Evolutionary conservation across 2,113 vertebrate species (phyloP), one percentile per base, ranked within the genome.

Genomic region (Formicarius rufipectus): DNA sequence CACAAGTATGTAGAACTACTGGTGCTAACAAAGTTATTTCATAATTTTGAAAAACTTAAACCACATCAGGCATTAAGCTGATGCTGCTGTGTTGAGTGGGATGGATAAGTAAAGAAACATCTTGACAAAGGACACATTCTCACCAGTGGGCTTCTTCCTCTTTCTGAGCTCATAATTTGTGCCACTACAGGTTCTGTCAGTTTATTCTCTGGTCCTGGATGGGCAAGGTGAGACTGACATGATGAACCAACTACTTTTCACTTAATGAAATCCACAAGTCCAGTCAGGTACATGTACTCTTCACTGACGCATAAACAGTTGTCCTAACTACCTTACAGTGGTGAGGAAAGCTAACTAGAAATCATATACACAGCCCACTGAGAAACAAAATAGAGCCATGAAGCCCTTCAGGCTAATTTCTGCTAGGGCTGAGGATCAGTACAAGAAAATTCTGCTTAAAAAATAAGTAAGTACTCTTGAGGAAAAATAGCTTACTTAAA

Each of bases 401-500:
- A 45, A 87, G 28, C 52, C 45, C 63, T 60, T 31, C 28, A 74
- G 66, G 37, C 30, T 82, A 45, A 53, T 75, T 95, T 95, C 66
- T 91, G 5, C 28, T 53, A 28, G 27, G 22, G 12, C 14, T 90
- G n/a, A 79, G 28, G 47, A 33, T 89, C n/a, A 14, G 42, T n/a
- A 55, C 0, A 4, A 69, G 44, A 84, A 92, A 91, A 78, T 81
- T 44, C 40, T 53, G 11, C 2, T 12, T 30, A 22, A 80, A 72
- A 89, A 62, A 66, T 14, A 64, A 86, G 60, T n/a, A 92, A 78
- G 31, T 62, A 64, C 25, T 64, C 44, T 52, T 3, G 1, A 83
- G 58, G 78, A 82, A 92, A 84, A 95, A 83, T 58, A 90, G 42
- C 78, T 94, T 77, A 39, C 68, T 95, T 95, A 89, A 95, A 89